Percentiles rank a stretch among this genome's conserved stretches.
Evolutionary conservation across 1,140 invertebrate genomes (phyloP).

Genomic region (Ceratosolen fusciceps): DNA sequence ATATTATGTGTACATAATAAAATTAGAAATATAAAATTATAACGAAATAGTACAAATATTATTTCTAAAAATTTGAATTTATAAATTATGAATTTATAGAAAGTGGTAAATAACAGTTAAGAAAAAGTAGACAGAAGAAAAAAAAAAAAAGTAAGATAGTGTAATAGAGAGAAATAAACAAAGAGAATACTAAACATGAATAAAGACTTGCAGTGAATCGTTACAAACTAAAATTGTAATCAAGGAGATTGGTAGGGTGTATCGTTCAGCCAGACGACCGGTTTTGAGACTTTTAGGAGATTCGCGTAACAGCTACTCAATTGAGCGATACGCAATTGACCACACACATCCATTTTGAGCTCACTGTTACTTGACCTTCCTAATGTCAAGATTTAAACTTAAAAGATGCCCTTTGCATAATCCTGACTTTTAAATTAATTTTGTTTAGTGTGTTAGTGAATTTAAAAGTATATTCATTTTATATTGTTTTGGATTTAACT

Average conservation of each 20-base stretch:
- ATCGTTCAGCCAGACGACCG: conserved; percentile 30
- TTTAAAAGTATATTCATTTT: too few species aligned
- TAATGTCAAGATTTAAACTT: too few species aligned
- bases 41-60: too few species aligned
- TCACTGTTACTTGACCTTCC: conserved; percentile 17
- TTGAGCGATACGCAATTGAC: conserved; percentile 65
- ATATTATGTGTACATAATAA: too few species aligned
- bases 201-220: conserved; percentile 43
- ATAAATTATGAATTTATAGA: too few species aligned
- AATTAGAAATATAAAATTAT: too few species aligned
- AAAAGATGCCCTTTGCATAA: too few species aligned
- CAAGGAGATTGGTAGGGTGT: conserved; percentile 24
- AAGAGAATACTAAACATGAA: background rate
- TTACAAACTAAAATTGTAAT: conserved; percentile 45
- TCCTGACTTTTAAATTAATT: too few species aligned
- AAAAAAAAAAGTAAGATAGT: background rate
- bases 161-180: background rate
- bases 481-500: too few species aligned
- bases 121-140: background rate
- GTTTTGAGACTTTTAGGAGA: conserved; percentile 41
- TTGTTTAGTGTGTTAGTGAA: too few species aligned
- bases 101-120: too few species aligned
- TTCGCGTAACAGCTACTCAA: conserved; percentile 55
- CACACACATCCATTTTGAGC: conserved; percentile 60
- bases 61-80: too few species aligned